Evolutionary conservation across 92 coral and sea anemone genomes (phyloP), one percentile per base, ranked within the genome.

Genomic region (Palythoa caribaeorum): DNA sequence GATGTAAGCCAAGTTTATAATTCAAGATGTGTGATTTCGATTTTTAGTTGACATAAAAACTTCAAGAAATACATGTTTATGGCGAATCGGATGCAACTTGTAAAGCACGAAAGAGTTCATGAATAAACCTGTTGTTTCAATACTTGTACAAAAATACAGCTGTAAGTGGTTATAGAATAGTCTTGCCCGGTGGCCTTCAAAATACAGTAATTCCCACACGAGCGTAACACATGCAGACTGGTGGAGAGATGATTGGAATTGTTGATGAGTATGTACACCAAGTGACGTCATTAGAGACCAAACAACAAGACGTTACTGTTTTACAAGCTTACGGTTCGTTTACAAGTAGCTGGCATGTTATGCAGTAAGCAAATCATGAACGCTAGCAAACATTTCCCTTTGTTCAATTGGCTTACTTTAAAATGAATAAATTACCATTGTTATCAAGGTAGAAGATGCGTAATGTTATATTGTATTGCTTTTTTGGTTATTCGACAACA

Each of bases 61-160:
- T 10, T 10, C 68, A 60, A 60, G 68, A 60, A 60, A 16, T 11
- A 60, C 15, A 6, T 10, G 6, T 51, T 51, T 51, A 51, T 51
- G 55, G 55, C 55, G 55, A 11, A 6, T 51, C 55, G 55, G 55
- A 51, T 51, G 55, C 55, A 63, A 63, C 19, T 63, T 63, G 71
- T 63, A 16, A 63, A 63, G 71, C 74, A 70, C 37, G 15, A 70
- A 70, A 70, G 39, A 70, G 74, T 70, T 70, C 74, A 71, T 35
- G 76, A 38, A 7, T 35, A 71, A 35, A 71, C 76, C 47, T 71
- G 76, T 71, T 71, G 36, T 21, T 71, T 71, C 74, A 70, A 70
- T 70, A 70, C 74, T 70, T 70, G 74, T 70, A 37, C 74, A 70
- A 70, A 70, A 70, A 70, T 70, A 70, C 74, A 70, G 74, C 39